Evolutionary conservation across 2,113 vertebrate genomes (phyloP), one percentile per base, ranked within the genome.

Genomic region (Sciurus niger): DNA sequence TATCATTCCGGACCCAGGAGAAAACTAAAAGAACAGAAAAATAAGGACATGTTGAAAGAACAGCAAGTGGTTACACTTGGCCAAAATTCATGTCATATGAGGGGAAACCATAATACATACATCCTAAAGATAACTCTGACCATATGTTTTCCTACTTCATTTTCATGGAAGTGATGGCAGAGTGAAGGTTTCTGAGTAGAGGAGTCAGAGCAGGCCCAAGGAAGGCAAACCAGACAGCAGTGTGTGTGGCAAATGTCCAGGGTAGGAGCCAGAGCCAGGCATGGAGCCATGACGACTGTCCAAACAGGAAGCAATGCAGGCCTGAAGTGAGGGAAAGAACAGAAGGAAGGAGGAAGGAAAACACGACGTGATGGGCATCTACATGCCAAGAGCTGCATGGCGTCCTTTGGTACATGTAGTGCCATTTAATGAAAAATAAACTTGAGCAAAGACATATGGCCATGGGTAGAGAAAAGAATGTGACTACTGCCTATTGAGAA

Each of bases 121-220:
- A 8, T 82, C 37, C 60, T 82, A 18, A 89, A 80, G 28, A 40
- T 34, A 80, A 77, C 43, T 32, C 53, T 7, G 6, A 46, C 18
- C 63, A 9, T 83, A 30, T 67, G 5, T 37, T 92, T 82, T 83
- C 51, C 48, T 73, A 68, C 25, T 37, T 92, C 22, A 80, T 84
- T 74, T 90, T 51, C 37, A 60, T 87, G 53, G 30, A 92, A 89
- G 76, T 32, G 70, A 89, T 90, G n/a, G 91, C 73, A 30, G 28
- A 51, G 9, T 24, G 25, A 79, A 79, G 43, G 16, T 40, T 90
- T 90, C 79, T 70, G n/a, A 84, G 43, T 63, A 51, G 32, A 34
- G 3, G 30, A 63, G 37, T n/a, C 24, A 77, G 70, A 65, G 40
- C 28, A 73, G 30, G 24, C 18, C 70, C 63, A 11, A 68, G 37